Percentiles rank a stretch among this genome's conserved stretches.
These are phyloP conservation scores for Hyperoodon ampullatus DNA, from an alignment of 2,113 vertebrate genomes.

Conservation along the genomic window DNA sequence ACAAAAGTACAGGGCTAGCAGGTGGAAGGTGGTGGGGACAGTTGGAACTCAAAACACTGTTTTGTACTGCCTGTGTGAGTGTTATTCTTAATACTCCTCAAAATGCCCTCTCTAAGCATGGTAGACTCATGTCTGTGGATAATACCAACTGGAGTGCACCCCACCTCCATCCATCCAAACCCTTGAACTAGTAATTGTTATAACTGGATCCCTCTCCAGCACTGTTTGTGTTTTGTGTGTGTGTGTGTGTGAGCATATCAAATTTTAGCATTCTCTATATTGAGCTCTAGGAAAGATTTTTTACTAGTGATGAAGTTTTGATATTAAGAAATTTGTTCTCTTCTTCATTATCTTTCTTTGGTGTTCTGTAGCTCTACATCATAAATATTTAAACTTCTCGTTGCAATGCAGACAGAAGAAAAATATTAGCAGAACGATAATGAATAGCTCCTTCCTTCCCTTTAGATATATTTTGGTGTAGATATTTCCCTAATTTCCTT, in stretches of 20 bases:
- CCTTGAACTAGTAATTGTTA: not conserved
- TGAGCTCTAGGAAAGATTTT: not conserved
- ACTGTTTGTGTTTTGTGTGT: not conserved
- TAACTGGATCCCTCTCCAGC: not conserved
- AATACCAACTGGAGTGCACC: not conserved
- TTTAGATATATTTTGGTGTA: not conserved
- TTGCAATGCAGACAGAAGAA: conserved; percentile 8
- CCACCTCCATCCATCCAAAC: not conserved
- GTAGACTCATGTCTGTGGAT: not conserved
- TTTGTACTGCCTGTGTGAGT: not conserved
- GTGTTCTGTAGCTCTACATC: not conserved
- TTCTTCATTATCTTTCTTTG: not conserved
- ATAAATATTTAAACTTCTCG: conserved; percentile 42
- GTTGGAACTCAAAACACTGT: not conserved
- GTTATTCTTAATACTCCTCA: not conserved
- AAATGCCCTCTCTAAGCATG: not conserved
- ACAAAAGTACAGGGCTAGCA: not conserved
- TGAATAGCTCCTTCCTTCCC: not conserved
- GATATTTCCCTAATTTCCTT: conserved; percentile 29
- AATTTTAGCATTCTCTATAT: not conserved
- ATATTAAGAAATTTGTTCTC: not conserved
- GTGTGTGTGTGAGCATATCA: not conserved
- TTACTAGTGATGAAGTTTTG: not conserved
- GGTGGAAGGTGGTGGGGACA: not conserved
- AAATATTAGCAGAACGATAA: not conserved